phyloP scores from a whole-genome alignment of 1,140 invertebrate genomes.

The Lerema accius region DNA sequence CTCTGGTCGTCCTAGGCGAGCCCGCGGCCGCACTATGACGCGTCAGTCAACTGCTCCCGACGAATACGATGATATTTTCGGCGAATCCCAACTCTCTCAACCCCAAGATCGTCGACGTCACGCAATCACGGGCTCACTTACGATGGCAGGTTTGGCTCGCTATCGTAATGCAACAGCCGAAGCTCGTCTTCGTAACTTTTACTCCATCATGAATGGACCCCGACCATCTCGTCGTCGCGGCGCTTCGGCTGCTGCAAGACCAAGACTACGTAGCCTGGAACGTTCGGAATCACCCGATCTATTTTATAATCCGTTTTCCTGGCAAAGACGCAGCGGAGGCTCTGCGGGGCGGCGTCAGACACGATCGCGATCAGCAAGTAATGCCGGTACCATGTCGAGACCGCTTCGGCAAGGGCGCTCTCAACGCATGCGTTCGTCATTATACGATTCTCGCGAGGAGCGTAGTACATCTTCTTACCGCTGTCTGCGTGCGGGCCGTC shows the following conservation, averaged over 20 bases:
- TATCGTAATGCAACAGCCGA: not conserved
- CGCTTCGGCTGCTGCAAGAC: not conserved
- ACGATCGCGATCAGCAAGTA: not conserved
- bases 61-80: not conserved
- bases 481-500: conserved; percentile 1
- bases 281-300: not conserved
- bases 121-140: not conserved
- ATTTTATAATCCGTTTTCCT: conserved; percentile 1
- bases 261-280: not conserved
- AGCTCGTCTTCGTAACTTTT: conserved; percentile 5
- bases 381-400: not conserved
- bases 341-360: conserved; percentile 1
- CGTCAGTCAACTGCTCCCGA: conserved; percentile 7
- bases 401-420: not conserved
- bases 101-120: conserved; percentile 1
- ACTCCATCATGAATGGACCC: not conserved
- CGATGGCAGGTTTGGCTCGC: conserved; percentile 3
- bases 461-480: not conserved
- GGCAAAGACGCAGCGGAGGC: not conserved
- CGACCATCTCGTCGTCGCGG: not conserved
- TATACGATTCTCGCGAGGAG: not conserved
- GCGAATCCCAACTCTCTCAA: not conserved
- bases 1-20: conserved; percentile 4
- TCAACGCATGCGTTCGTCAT: conserved; percentile 3
- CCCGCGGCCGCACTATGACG: conserved; percentile 6